Conservation (phyloP, 2,888 invertebrate genomes). For the Metallyticus violacea region DNA sequence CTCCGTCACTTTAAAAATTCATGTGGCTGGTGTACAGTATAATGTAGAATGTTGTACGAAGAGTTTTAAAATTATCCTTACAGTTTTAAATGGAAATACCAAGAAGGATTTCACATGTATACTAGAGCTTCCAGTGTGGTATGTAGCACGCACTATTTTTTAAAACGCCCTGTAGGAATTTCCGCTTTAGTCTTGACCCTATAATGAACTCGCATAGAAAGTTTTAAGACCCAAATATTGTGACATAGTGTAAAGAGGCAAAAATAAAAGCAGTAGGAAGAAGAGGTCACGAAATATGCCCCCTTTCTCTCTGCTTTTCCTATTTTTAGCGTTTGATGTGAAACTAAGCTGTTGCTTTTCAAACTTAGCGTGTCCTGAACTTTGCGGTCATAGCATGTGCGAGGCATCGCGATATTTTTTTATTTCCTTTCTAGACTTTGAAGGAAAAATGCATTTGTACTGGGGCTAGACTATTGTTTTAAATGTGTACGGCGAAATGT, state of each 20-base stretch:
- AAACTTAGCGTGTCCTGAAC: background rate
- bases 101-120: too few species aligned
- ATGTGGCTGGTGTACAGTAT: too few species aligned
- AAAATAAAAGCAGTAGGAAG: background rate
- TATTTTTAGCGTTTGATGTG: background rate
- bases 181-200: background rate
- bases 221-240: background rate
- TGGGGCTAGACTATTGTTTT: too few species aligned
- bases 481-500: too few species aligned
- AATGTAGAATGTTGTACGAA: too few species aligned
- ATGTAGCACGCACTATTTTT: too few species aligned
- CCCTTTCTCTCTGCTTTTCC: background rate
- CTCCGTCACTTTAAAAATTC: too few species aligned
- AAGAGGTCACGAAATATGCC: background rate
- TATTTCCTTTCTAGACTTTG: too few species aligned
- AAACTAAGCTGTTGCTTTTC: background rate
- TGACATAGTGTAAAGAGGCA: background rate
- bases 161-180: background rate
- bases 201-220: background rate
- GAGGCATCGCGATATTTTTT: background rate
- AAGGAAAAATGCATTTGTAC: too few species aligned
- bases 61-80: too few species aligned
- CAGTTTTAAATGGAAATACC: too few species aligned
- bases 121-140: too few species aligned
- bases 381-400: background rate